Percentiles rank a stretch among this genome's conserved stretches.
Conservation (phyloP, 2,113 vertebrate genomes). For the Psilopsiagon aurifrons region DNA sequence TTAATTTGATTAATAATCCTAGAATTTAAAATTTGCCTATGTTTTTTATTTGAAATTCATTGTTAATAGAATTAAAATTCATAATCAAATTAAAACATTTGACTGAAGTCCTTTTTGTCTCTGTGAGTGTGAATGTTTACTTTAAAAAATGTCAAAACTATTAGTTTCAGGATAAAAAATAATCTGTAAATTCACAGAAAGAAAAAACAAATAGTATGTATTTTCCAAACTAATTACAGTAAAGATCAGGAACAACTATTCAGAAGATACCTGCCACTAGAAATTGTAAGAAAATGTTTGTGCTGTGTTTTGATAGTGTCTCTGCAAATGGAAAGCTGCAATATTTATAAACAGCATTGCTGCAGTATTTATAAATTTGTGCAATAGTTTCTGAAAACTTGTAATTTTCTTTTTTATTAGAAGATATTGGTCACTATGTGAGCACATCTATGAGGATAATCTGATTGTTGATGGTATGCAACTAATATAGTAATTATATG, state of each 20-base stretch:
- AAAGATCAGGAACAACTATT: background rate
- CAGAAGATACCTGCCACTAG: background rate
- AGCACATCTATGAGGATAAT: background rate
- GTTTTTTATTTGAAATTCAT: background rate
- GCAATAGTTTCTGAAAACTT: background rate
- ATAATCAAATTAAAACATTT: background rate
- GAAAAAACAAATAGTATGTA: background rate
- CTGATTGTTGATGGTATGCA: background rate
- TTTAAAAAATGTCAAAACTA: background rate
- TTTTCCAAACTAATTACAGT: background rate
- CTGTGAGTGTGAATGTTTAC: background rate
- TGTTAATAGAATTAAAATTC: background rate
- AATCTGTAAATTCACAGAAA: background rate
- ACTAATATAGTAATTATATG: background rate
- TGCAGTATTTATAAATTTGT: background rate
- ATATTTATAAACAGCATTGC: background rate
- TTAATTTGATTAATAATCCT: background rate
- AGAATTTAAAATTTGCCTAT: background rate
- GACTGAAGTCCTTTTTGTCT: background rate
- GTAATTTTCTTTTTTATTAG: background rate
- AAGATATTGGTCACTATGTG: background rate
- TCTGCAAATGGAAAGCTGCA: background rate
- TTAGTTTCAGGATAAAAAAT: background rate
- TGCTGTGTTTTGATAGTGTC: background rate
- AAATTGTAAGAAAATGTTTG: background rate